These are phyloP conservation scores for Eublepharis macularius DNA, from an alignment of 2,113 vertebrate species.

Conservation along the genomic window DNA sequence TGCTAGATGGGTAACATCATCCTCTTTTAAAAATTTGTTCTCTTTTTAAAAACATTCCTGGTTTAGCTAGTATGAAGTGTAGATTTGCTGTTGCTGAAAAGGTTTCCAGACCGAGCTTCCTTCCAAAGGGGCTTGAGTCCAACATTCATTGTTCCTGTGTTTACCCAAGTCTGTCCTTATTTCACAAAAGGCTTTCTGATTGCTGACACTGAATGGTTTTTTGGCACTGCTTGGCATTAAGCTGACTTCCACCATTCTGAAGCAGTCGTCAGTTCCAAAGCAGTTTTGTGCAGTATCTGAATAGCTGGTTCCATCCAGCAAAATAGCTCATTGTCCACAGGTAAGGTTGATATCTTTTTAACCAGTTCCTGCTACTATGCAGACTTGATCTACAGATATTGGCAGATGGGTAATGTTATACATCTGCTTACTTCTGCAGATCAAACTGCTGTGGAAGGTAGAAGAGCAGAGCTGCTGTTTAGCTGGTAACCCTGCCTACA, in stretches of 20 bases:
- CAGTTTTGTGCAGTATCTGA: neutral
- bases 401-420: neutral
- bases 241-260: neutral
- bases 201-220: neutral
- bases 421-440: neutral
- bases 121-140: neutral
- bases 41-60: neutral
- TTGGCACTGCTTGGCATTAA: neutral
- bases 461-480: neutral
- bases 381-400: neutral
- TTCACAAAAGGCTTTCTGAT: neutral
- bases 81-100: constrained; percentile 15
- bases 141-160: neutral
- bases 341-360: no score
- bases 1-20: neutral
- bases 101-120: neutral
- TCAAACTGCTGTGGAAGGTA: neutral
- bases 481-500: neutral
- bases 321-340: neutral
- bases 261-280: neutral
- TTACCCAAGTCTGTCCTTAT: neutral
- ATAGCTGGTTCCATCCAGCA: neutral
- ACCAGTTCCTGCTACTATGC: no score
- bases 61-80: rapidly evolving
- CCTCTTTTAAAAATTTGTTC: neutral